phyloP scores from a whole-genome alignment of 2,888 invertebrate species.

The Acrobasis suavella region DNA sequence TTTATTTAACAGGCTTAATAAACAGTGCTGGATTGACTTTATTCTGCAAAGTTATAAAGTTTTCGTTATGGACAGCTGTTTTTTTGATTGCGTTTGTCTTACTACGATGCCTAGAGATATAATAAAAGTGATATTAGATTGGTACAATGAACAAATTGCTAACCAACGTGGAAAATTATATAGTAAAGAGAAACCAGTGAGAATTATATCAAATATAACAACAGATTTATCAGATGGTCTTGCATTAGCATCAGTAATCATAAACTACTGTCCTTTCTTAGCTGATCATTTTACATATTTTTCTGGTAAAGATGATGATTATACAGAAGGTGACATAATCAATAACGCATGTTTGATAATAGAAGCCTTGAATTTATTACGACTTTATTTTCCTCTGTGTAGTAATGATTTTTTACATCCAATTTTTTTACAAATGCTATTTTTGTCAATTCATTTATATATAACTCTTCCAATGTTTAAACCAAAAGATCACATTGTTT shows the following conservation, averaged over 20 bases:
- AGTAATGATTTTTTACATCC: slow-evolving; percentile 78
- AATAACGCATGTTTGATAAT: slow-evolving; percentile 83
- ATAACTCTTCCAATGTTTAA: slow-evolving; percentile 78
- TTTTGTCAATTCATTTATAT: slow-evolving; percentile 81
- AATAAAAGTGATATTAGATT: slow-evolving; percentile 59
- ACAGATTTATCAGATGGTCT: slow-evolving; percentile 80
- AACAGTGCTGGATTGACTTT: slow-evolving; percentile 84
- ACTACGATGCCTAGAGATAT: slow-evolving; percentile 57
- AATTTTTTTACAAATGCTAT: slow-evolving; percentile 81
- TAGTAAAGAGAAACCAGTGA: slow-evolving; percentile 46
- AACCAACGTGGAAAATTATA: slow-evolving; percentile 50
- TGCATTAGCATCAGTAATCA: slow-evolving; percentile 78
- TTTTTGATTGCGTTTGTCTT: slow-evolving; percentile 70
- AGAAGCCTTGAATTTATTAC: slow-evolving; percentile 78
- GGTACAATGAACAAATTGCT: slow-evolving; percentile 63
- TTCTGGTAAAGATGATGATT: slow-evolving; percentile 64
- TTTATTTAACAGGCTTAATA: slow-evolving; percentile 63
- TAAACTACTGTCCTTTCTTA: slow-evolving; percentile 83
- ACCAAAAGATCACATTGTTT: slow-evolving; percentile 65
- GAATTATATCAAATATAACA: slow-evolving; percentile 70
- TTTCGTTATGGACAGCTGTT: slow-evolving; percentile 75
- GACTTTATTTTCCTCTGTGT: slow-evolving; percentile 78
- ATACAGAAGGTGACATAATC: slow-evolving; percentile 61
- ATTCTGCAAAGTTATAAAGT: slow-evolving; percentile 84
- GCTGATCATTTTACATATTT: slow-evolving; percentile 65